Evolutionary conservation across 2,113 vertebrate species (phyloP), one percentile per base, ranked within the genome.

Genomic region (Archocentrus centrarchus): DNA sequence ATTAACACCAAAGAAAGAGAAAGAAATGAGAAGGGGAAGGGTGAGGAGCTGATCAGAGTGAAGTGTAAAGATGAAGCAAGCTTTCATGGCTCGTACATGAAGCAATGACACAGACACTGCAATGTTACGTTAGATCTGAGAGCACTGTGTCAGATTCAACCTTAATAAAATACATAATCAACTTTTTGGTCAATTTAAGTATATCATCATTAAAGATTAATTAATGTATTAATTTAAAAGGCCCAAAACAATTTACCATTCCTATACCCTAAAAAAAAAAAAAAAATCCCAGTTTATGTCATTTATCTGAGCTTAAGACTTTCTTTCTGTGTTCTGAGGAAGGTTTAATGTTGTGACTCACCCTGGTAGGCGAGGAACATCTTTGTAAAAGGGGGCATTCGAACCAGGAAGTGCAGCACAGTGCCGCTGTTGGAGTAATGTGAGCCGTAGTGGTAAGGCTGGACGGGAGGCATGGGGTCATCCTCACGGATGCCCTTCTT

Each of bases 361-460:
- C 98, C 98, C 96, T 99, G 98, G 83, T 99, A 99, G 30, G 98
- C 98, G 58, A 99, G 95, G 85, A 99, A 99, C 98, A 99, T 99
- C 91, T 99, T 99, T 37, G 98, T 99, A 89, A 99, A 99, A 18
- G 98, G 98, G 7, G 98, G 98, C 96, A 99, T 97, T 70, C 98
- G 96, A 88, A 99, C 98, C 77, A 99, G 94, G 94, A 99, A 99
- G 94, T 99, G 98, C 37, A 99, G 97, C 73, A 99, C 98, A 0
- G 98, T 99, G 89, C 98, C 98, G 3, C 98, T 99, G 95, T 99
- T 99, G 84, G 98, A 99, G 83, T 99, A 99, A 93, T 99, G 98
- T 17, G 98, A 99, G 93, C 98, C 98, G 3, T 99, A 99, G 92
- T 99, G 98, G 89, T 99, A 99, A 0, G 98, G 98, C 90, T 98